Evolutionary conservation across 1,140 invertebrate species (phyloP).

Genomic region (Periplaneta americana): DNA sequence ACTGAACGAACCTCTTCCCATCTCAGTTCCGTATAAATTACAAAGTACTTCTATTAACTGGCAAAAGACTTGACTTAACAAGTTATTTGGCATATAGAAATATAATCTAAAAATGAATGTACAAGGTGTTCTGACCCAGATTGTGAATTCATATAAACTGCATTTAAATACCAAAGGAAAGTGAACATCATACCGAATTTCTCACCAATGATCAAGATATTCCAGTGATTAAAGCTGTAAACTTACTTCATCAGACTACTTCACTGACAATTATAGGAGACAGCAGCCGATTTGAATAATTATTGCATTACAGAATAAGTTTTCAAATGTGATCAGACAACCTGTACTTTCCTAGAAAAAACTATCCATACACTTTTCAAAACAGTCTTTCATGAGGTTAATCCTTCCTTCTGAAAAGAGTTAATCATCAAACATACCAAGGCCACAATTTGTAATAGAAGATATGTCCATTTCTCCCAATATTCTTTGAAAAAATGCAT

Average conservation of each 20-base stretch:
- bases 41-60: neutral
- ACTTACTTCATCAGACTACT: neutral
- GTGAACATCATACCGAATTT: no score
- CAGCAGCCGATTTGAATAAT: neutral
- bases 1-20: neutral
- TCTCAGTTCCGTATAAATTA: neutral
- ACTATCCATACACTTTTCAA: neutral
- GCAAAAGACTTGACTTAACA: neutral
- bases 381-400: neutral
- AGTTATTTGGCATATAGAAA: neutral
- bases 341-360: neutral
- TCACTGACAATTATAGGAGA: neutral
- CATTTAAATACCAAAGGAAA: no score
- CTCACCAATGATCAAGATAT: no score
- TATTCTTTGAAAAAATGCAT: neutral
- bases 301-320: neutral
- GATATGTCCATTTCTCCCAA: conserved; percentile 2
- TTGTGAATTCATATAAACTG: neutral
- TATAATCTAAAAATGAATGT: neutral
- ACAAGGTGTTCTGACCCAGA: neutral
- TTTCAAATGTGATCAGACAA: neutral
- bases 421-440: neutral
- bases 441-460: conserved; percentile 7
- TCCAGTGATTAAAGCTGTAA: neutral
- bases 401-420: neutral